phyloP scores from a whole-genome alignment of 2,888 invertebrate genomes.

The Nomada lathburiana region DNA sequence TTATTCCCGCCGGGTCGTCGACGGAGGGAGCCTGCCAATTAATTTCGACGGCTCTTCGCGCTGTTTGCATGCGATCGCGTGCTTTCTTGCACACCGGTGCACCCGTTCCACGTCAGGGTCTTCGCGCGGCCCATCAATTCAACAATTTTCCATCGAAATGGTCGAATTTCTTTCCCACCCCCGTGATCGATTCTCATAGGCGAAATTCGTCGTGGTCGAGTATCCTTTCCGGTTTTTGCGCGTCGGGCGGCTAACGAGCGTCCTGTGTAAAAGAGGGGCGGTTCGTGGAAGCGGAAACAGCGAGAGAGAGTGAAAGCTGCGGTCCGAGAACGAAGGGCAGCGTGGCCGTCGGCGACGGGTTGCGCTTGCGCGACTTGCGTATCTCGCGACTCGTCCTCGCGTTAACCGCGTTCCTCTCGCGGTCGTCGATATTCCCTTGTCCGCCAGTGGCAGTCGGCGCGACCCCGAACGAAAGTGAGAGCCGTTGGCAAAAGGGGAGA shows the following conservation, averaged over 20 bases:
- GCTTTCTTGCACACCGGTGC: too few relatives aligned
- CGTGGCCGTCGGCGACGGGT: not conserved
- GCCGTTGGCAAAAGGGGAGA: constrained; percentile 59
- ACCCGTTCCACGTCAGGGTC: too few relatives aligned
- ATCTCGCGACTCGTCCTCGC: constrained; percentile 6
- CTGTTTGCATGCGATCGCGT: too few relatives aligned
- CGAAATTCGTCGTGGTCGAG: too few relatives aligned
- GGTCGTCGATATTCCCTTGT: constrained; percentile 66
- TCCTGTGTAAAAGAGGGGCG: not conserved
- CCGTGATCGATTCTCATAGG: too few relatives aligned
- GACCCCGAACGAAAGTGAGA: constrained; percentile 74
- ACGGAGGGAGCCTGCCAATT: too few relatives aligned
- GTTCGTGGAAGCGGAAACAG: not conserved
- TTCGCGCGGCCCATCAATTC: too few relatives aligned
- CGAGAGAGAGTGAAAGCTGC: constrained; percentile 54
- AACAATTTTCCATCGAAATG: too few relatives aligned
- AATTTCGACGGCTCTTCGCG: too few relatives aligned
- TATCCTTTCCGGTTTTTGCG: too few relatives aligned
- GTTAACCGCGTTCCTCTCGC: constrained; percentile 21
- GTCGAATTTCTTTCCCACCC: too few relatives aligned
- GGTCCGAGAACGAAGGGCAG: constrained; percentile 6
- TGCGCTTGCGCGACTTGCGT: constrained; percentile 54
- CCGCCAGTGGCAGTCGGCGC: constrained; percentile 50
- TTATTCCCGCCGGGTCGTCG: too few relatives aligned
- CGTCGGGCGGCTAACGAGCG: not conserved